These are phyloP conservation scores for Strigamia maritima DNA, from an alignment of 2,888 invertebrate genomes.

Conservation along the genomic window DNA sequence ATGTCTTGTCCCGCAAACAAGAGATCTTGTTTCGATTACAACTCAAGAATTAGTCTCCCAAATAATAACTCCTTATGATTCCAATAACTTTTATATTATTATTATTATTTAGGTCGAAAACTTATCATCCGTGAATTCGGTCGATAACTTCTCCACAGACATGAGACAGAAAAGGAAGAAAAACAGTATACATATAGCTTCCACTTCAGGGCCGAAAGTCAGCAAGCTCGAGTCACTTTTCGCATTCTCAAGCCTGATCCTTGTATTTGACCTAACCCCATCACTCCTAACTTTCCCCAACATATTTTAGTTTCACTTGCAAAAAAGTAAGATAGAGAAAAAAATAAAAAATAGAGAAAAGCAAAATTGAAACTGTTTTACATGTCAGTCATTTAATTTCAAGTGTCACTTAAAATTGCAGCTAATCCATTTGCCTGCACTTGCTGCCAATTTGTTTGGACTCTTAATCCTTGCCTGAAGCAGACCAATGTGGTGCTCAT, in stretches of 20 bases:
- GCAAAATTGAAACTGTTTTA: neutral
- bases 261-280: neutral
- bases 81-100: neutral
- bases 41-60: no score
- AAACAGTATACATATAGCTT: neutral
- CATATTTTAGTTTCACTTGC: neutral
- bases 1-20: no score
- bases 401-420: conserved; percentile 9
- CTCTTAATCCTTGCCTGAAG: conserved; percentile 29
- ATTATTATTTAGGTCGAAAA: neutral
- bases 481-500: conserved; percentile 21
- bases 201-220: neutral
- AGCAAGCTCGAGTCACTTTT: neutral
- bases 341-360: neutral
- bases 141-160: neutral
- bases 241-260: neutral
- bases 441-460: conserved; percentile 27
- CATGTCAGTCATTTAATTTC: neutral
- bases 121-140: neutral
- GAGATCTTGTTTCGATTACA: no score
- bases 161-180: neutral
- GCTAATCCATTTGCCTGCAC: conserved; percentile 24
- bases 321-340: neutral
- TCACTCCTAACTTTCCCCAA: neutral
- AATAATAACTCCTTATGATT: neutral